Conservation (phyloP, 2,797 vertebrate species). For the Chrosomus eos region DNA sequence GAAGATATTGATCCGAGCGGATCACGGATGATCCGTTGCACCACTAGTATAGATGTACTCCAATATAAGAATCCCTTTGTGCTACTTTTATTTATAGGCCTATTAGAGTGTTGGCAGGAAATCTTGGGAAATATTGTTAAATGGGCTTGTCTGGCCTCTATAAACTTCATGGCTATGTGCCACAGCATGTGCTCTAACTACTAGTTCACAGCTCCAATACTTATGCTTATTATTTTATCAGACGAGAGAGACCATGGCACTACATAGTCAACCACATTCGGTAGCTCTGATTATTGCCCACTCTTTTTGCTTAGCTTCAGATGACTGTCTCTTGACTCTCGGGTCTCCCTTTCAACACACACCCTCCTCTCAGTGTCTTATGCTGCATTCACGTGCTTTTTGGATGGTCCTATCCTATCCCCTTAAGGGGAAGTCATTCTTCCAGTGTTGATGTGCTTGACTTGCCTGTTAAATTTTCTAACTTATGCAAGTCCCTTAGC, state of each 20-base stretch:
- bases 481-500: background rate
- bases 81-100: background rate
- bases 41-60: background rate
- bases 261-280: background rate
- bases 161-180: background rate
- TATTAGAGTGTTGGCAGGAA: background rate
- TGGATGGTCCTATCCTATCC: background rate
- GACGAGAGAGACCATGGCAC: background rate
- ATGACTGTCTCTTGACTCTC: background rate
- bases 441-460: background rate
- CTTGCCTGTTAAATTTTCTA: background rate
- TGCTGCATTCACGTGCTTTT: background rate
- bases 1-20: too few species aligned
- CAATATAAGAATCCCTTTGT: background rate
- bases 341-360: background rate
- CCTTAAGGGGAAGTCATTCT: background rate
- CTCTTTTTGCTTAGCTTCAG: background rate
- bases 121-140: background rate
- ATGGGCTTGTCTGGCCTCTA: background rate
- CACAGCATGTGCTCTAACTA: background rate
- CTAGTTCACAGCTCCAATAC: background rate
- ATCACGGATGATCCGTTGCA: too few species aligned
- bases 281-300: background rate
- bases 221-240: background rate
- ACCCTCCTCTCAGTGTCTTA: constrained; percentile 1